Conservation (phyloP, 2,888 invertebrate genomes). For the Drosophila sordidula region DNA sequence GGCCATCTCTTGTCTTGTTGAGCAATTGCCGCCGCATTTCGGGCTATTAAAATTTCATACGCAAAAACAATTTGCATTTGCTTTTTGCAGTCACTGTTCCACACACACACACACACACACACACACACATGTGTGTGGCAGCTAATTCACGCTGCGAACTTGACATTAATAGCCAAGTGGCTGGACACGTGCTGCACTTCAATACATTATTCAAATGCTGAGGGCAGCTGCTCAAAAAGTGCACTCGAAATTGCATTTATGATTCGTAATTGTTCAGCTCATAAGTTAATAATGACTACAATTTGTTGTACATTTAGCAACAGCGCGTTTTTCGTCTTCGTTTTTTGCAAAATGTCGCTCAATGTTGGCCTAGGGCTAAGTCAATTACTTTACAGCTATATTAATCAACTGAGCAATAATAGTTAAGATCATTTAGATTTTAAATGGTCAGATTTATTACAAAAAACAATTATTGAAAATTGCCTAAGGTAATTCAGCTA, state of each 20-base stretch:
- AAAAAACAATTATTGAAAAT: not conserved
- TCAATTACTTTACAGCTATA: not conserved
- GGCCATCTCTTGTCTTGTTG: constrained; percentile 26
- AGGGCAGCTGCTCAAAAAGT: constrained; percentile 18
- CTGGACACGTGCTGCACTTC: constrained; percentile 60
- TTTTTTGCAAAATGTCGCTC: not conserved
- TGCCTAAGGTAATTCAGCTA: not conserved
- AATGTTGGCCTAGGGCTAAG: constrained; percentile 1
- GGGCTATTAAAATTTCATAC: constrained; percentile 62
- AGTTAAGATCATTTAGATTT: not conserved
- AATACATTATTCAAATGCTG: constrained; percentile 39
- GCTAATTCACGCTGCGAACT: constrained; percentile 70
- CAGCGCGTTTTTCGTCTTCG: not conserved
- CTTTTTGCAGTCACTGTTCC: constrained; percentile 16
- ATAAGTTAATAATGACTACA: constrained; percentile 9
- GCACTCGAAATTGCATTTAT: constrained; percentile 48
- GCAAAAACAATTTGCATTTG: constrained; percentile 69
- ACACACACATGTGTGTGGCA: constrained; percentile 17
- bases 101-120: not conserved
- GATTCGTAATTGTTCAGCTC: constrained; percentile 30
- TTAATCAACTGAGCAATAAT: constrained; percentile 3
- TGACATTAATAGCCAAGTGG: constrained; percentile 72
- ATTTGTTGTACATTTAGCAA: constrained; percentile 9
- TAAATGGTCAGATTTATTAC: not conserved
- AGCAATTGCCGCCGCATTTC: constrained; percentile 56